Conservation (phyloP, 1,140 invertebrate genomes). For the Dreissena polymorpha region DNA sequence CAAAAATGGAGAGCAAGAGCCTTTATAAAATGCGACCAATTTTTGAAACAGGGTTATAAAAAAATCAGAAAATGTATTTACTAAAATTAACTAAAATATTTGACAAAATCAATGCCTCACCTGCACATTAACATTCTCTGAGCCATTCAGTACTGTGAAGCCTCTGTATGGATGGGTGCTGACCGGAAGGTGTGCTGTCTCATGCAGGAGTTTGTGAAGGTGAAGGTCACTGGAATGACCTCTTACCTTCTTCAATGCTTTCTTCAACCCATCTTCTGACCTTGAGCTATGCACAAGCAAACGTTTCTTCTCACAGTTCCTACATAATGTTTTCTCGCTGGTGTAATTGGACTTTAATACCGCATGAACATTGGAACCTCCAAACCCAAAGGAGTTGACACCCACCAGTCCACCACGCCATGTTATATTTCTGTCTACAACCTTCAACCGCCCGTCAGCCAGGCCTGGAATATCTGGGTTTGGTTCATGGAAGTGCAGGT, state of each 20-base stretch:
- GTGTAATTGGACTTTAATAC: slow-evolving; percentile 85
- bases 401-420: slow-evolving; percentile 93
- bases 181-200: slow-evolving; percentile 86
- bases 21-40: no score
- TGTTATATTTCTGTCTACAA: slow-evolving; percentile 88
- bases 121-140: slow-evolving; percentile 46
- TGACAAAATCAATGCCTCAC: background rate
- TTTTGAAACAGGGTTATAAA: no score
- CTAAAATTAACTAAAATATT: no score
- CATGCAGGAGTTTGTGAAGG: slow-evolving; percentile 88
- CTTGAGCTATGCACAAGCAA: slow-evolving; percentile 91
- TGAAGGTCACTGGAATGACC: slow-evolving; percentile 85
- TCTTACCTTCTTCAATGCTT: slow-evolving; percentile 84
- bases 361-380: slow-evolving; percentile 96
- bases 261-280: slow-evolving; percentile 89
- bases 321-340: slow-evolving; percentile 7
- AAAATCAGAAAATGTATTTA: no score
- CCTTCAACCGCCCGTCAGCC: slow-evolving; percentile 91
- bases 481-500: slow-evolving; percentile 93
- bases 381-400: slow-evolving; percentile 98
- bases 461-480: slow-evolving; percentile 95
- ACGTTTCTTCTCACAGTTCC: slow-evolving; percentile 81
- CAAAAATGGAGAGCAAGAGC: no score
- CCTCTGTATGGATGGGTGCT: slow-evolving; percentile 88
- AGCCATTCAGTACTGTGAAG: slow-evolving; percentile 85